These are phyloP conservation scores for Oophaga sylvatica DNA, from an alignment of 2,797 vertebrate species.

Conservation along the genomic window DNA sequence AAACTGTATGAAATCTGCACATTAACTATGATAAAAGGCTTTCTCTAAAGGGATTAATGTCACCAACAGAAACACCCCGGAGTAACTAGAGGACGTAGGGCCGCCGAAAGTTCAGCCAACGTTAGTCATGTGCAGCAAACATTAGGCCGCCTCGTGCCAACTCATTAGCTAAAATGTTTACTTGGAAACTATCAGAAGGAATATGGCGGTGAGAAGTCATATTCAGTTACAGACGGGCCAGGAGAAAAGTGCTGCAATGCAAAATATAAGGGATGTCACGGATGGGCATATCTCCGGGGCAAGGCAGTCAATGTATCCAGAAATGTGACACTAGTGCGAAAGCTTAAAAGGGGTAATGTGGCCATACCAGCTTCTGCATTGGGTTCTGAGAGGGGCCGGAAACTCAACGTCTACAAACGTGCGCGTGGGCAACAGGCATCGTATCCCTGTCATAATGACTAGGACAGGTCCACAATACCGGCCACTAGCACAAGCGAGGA, in stretches of 20 bases:
- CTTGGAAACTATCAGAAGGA: not conserved
- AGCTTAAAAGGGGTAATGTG: too few species aligned
- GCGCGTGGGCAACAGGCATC: too few species aligned
- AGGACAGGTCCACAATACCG: too few species aligned
- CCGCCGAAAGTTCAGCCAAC: constrained; percentile 1
- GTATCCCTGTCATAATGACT: too few species aligned
- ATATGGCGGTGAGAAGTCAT: not conserved
- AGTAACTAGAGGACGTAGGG: not conserved
- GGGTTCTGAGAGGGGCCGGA: too few species aligned
- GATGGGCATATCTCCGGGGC: not conserved
- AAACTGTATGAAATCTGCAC: not conserved
- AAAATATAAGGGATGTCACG: not conserved
- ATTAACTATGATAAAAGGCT: not conserved
- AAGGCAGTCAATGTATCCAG: not conserved
- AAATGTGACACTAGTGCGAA: too few species aligned
- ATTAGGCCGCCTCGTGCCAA: not conserved
- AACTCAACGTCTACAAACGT: too few species aligned
- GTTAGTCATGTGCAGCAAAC: not conserved
- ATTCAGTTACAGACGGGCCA: not conserved
- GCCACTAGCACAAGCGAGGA: too few species aligned
- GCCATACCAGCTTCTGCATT: too few species aligned
- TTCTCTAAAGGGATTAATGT: not conserved
- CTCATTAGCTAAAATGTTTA: constrained; percentile 25
- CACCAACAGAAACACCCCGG: not conserved
- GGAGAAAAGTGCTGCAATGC: not conserved